These are phyloP conservation scores for Poecilia gillii DNA, from an alignment of 2,797 vertebrate genomes.

Conservation along the genomic window DNA sequence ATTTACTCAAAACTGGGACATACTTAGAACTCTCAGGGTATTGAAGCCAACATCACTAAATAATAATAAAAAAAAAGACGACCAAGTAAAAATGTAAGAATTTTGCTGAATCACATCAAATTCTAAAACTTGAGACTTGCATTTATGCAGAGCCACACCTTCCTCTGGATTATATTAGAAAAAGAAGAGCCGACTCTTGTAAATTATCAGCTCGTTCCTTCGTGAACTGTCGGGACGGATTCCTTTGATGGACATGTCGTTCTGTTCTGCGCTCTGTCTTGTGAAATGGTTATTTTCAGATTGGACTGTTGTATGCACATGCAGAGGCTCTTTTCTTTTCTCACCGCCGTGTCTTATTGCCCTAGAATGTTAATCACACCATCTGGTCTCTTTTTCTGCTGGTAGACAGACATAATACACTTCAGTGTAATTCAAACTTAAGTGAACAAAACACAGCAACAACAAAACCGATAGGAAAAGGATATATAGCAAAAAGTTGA, in stretches of 20 bases:
- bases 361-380: constrained; percentile 11
- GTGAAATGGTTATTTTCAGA: constrained; percentile 20
- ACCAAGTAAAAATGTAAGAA: neutral
- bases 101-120: neutral
- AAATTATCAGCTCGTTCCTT: neutral
- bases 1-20: neutral
- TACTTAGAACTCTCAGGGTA: neutral
- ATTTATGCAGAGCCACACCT: neutral
- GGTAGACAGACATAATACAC: neutral
- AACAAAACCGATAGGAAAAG: neutral
- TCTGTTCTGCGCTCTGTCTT: constrained; percentile 16
- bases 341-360: neutral
- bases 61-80: neutral
- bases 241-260: constrained; percentile 4
- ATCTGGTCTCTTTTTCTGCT: constrained; percentile 13
- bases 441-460: neutral
- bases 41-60: neutral
- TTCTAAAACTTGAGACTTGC: no score
- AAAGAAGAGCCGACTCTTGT: neutral
- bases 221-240: neutral
- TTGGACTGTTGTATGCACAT: neutral
- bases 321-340: neutral
- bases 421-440: neutral
- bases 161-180: neutral
- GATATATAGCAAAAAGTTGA: neutral